A percentile compares a stretch with the other conserved stretches of the same genome.
phyloP scores from a whole-genome alignment of 2,888 invertebrate genomes.

The Mongoloraphidia duomilia region DNA sequence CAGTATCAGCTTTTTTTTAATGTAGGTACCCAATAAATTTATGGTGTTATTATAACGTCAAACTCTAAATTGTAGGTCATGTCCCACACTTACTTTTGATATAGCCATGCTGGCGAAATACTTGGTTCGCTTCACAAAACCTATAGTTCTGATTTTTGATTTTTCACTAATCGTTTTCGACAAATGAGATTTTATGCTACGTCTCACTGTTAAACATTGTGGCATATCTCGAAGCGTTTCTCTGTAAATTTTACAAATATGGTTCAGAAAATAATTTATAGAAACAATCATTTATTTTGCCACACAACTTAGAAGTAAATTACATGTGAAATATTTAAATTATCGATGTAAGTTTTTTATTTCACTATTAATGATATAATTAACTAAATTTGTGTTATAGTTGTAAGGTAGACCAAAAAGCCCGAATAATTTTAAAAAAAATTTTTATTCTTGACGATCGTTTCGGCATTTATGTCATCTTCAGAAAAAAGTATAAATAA shows the following conservation, averaged over 20 bases:
- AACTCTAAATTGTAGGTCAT: no score
- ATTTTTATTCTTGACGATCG: no score
- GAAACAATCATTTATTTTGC: not conserved
- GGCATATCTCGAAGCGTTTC: constrained; percentile 54
- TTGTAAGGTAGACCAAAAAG: no score
- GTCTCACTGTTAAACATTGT: constrained; percentile 52
- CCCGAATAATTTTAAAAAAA: no score
- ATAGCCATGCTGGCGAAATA: constrained; percentile 41
- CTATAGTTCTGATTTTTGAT: constrained; percentile 36
- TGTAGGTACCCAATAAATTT: no score
- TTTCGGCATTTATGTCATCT: no score
- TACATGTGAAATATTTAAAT: no score
- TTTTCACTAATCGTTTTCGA: constrained; percentile 41
- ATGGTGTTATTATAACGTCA: no score
- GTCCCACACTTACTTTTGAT: constrained; percentile 34
- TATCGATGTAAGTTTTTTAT: not conserved
- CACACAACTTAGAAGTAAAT: no score
- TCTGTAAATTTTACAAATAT: constrained; percentile 25
- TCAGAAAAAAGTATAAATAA: no score
- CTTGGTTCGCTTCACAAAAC: constrained; percentile 39
- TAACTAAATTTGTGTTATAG: not conserved
- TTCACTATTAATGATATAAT: not conserved
- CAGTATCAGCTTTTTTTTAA: no score
- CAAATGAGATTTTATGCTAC: constrained; percentile 48
- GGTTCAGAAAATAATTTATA: constrained; percentile 2